Conservation (phyloP, 2,888 invertebrate species). For the Lepeophtheirus nordmannii region DNA sequence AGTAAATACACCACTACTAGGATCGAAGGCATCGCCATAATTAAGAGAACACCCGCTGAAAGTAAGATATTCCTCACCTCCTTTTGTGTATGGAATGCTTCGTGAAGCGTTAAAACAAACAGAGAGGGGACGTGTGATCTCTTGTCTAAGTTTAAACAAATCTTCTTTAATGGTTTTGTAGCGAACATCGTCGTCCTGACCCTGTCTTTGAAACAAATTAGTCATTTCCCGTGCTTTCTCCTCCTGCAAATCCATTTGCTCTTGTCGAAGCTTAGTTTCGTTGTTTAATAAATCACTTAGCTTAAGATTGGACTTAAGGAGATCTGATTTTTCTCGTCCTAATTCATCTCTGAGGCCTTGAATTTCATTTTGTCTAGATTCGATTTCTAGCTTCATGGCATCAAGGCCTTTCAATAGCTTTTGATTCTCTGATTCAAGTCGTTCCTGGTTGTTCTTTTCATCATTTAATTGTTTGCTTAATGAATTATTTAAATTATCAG, state of each 20-base stretch:
- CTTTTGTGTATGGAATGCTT: conserved; percentile 13
- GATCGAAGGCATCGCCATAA: conserved; percentile 14
- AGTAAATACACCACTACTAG: conserved; percentile 11
- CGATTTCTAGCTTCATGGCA: background rate
- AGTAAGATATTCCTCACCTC: conserved; percentile 23
- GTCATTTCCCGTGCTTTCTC: background rate
- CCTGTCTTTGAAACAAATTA: background rate
- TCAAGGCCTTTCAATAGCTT: background rate
- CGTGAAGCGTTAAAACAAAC: conserved; percentile 22
- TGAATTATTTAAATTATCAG: background rate
- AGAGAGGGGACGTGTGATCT: background rate
- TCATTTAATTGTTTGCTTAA: background rate
- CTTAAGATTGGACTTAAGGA: background rate
- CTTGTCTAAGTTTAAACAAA: background rate
- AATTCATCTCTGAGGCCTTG: background rate
- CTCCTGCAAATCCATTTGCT: conserved; percentile 13
- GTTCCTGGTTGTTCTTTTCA: conserved; percentile 3
- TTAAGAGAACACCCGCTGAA: conserved; percentile 23
- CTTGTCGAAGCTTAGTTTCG: conserved; percentile 5
- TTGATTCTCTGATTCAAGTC: background rate
- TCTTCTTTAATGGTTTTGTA: background rate
- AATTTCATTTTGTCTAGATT: conserved; percentile 7
- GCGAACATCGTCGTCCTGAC: background rate
- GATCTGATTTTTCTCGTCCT: background rate
- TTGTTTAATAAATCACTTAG: conserved; percentile 1